Evolutionary conservation across 2,797 vertebrate species (phyloP).

Genomic region (Darevskia nairensis): DNA sequence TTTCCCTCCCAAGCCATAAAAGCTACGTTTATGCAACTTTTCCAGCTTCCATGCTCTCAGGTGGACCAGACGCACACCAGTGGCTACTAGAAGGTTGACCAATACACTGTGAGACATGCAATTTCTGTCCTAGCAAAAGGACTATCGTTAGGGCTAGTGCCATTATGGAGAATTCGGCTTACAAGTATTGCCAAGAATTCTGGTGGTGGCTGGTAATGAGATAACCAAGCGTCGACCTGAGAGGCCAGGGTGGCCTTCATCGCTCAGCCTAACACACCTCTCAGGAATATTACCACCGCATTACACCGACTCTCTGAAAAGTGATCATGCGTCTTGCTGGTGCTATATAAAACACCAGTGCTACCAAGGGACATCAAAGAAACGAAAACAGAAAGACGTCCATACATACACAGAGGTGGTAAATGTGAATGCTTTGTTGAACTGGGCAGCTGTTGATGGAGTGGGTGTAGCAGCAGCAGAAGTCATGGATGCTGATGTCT

Average conservation of each 20-base stretch:
- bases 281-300: background rate
- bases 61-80: background rate
- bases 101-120: too few relatives aligned
- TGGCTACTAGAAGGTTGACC: too few relatives aligned
- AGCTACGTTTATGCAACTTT: conserved; percentile 33
- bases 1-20: conserved; percentile 2
- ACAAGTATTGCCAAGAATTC: too few relatives aligned
- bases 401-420: conserved; percentile 77
- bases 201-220: too few relatives aligned
- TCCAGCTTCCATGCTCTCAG: background rate
- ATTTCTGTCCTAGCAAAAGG: too few relatives aligned
- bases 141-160: too few relatives aligned
- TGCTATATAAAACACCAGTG: background rate
- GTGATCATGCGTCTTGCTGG: fast-evolving
- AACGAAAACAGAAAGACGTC: background rate
- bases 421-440: conserved; percentile 77
- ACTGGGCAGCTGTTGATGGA: conserved; percentile 63
- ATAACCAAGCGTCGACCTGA: too few relatives aligned
- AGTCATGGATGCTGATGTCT: conserved; percentile 67
- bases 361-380: background rate
- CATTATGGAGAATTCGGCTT: too few relatives aligned
- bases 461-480: conserved; percentile 56
- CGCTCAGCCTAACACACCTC: too few relatives aligned
- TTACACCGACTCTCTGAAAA: background rate
- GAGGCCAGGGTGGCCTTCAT: too few relatives aligned